phyloP scores from a whole-genome alignment of 2,113 vertebrate species.

The Xiphias gladius region DNA sequence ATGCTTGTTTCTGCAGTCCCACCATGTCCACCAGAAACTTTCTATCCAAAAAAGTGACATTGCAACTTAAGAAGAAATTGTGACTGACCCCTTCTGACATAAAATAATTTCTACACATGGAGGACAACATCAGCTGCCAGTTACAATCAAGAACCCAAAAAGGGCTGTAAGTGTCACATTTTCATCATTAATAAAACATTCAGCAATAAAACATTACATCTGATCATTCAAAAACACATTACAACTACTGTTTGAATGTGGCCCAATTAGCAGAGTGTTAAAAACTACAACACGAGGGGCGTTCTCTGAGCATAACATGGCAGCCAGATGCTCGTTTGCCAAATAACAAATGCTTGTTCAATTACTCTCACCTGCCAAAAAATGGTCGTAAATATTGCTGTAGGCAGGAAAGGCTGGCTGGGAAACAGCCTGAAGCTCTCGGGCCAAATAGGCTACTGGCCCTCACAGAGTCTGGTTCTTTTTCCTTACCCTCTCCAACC shows the following conservation, averaged over 20 bases:
- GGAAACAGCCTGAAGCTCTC: slow-evolving; percentile 55
- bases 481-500: slow-evolving; percentile 19
- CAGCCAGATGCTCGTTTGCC: slow-evolving; percentile 66
- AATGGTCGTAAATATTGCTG: slow-evolving; percentile 73
- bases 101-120: slow-evolving; percentile 1
- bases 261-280: slow-evolving; percentile 72
- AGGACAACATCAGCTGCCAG: not conserved
- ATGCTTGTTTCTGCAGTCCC: not conserved
- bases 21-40: not conserved
- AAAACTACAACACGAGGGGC: slow-evolving; percentile 56
- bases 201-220: slow-evolving; percentile 32
- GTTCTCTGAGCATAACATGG: slow-evolving; percentile 39
- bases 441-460: slow-evolving; percentile 54
- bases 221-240: slow-evolving; percentile 55
- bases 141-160: not conserved
- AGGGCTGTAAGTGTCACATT: not conserved
- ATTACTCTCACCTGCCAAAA: slow-evolving; percentile 76
- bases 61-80: not conserved
- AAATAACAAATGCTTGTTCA: slow-evolving; percentile 77
- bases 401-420: slow-evolving; percentile 58
- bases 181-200: not conserved
- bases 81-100: not conserved
- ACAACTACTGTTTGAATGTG: slow-evolving; percentile 51
- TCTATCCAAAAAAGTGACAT: not conserved
- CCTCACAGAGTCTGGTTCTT: slow-evolving; percentile 49